A percentile compares a stretch with the other conserved stretches of the same genome.
Conservation (phyloP, 2,888 invertebrate genomes). For the Orthonevra nobilis region DNA sequence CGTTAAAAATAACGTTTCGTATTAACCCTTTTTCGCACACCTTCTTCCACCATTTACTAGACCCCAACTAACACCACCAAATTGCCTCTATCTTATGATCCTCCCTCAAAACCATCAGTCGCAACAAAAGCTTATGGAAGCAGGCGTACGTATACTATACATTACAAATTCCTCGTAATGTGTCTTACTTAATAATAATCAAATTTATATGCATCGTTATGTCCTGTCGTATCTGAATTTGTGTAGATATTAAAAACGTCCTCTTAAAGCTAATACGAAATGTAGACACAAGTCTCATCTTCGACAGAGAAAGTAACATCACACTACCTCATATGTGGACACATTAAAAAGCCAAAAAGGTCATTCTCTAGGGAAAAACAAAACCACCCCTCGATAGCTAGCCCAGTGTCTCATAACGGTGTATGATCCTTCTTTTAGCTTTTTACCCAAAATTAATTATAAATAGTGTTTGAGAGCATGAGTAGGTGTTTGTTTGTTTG, state of each 20-base stretch:
- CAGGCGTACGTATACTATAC: conserved; percentile 18
- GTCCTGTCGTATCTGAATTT: conserved; percentile 74
- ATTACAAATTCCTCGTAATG: conserved; percentile 72
- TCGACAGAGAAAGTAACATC: conserved; percentile 1
- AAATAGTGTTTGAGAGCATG: conserved; percentile 55
- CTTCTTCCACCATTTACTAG: conserved; percentile 22
- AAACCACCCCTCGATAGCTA: conserved; percentile 11
- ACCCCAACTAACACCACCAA: conserved; percentile 14
- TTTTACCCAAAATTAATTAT: conserved; percentile 70
- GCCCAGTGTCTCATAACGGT: conserved; percentile 21
- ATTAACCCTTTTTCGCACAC: conserved; percentile 64
- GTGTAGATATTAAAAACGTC: conserved; percentile 61
- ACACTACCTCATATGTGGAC: conserved; percentile 51
- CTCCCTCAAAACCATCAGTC: conserved; percentile 16
- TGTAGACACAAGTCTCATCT: conserved; percentile 11
- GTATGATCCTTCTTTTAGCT: conserved; percentile 60
- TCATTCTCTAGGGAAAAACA: conserved; percentile 61
- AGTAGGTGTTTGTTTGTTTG: conserved; percentile 14
- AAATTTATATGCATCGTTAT: conserved; percentile 78
- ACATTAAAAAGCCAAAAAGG: conserved; percentile 69
- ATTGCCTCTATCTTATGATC: conserved; percentile 47
- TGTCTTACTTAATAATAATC: conserved; percentile 75
- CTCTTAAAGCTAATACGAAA: conserved; percentile 57
- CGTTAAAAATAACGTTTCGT: conserved; percentile 44
- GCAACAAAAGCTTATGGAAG: conserved; percentile 10